Evolutionary conservation across 2,797 vertebrate species (phyloP), one percentile per base, ranked within the genome.

Genomic region (Rhinophrynus dorsalis): DNA sequence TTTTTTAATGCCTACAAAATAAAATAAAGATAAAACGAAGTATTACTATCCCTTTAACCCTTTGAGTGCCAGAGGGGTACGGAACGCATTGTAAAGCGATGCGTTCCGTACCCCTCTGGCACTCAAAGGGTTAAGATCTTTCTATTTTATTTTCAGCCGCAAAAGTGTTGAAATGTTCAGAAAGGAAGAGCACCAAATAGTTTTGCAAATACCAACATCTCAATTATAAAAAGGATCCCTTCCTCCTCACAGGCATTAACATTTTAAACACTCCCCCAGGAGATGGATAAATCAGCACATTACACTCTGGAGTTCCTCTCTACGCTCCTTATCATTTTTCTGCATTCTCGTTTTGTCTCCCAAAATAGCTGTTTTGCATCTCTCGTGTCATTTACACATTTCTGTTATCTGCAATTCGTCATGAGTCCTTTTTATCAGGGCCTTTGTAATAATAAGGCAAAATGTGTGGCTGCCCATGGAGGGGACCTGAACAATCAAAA

Each of bases 131-230:
- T n/a, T n/a, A n/a, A n/a, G n/a, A n/a, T n/a, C n/a, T n/a, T n/a
- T n/a, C n/a, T n/a, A n/a, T n/a, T 23, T 30, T 37, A 2, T 21
- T 23, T 37, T 37, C 17, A n/a, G 2, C 60, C 12, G 40, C 11
- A 47, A 58, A 58, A 50, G 27, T 40, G 17, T 42, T 48, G 18
- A 65, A 59, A 65, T 44, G 33, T 26, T 58, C 44, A 6, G 26
- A 52, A 63, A 33, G 27, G 59, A 42, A 66, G 8, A 13, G 45
- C 51, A 58, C 17, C 30, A 24, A 63, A 38, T 40, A 20, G 52
- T 52, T n/a, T 44, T 42, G 45, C 44, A 65, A 73, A 73, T 59
- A 73, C 54, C 69, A 73, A 65, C 35, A 44, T 61, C 54, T 73
- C 54, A 73, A 73, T 66, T 72, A 73, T 51, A 73, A 18, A 26